Evolutionary conservation across 2,888 invertebrate species (phyloP).

Genomic region (Pardosa pseudoannulata): DNA sequence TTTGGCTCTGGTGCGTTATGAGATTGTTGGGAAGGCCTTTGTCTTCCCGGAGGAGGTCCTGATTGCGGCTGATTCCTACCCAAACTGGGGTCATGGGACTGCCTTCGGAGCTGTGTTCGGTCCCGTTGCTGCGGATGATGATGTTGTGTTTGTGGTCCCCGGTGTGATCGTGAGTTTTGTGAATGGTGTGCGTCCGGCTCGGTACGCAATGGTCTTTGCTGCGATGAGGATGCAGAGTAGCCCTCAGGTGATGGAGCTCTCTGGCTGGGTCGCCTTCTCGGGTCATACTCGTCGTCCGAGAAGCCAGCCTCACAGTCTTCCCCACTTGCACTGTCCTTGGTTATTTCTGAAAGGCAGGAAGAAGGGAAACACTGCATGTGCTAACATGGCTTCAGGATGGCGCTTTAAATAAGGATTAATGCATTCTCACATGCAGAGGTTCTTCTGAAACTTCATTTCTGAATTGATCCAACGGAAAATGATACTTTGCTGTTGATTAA

Average conservation of each 20-base stretch:
- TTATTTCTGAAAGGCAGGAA: slow-evolving; percentile 81
- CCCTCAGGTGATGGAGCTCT: slow-evolving; percentile 52
- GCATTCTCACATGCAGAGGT: neutral
- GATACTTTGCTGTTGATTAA: too few species aligned
- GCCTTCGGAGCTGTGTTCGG: slow-evolving; percentile 37
- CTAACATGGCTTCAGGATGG: neutral
- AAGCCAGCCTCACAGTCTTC: slow-evolving; percentile 75
- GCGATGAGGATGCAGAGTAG: slow-evolving; percentile 45
- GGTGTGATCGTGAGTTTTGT: slow-evolving; percentile 36
- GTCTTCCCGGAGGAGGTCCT: slow-evolving; percentile 20
- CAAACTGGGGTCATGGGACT: slow-evolving; percentile 33
- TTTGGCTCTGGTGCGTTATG: slow-evolving; percentile 31
- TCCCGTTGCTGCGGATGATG: slow-evolving; percentile 38
- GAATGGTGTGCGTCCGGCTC: slow-evolving; percentile 35
- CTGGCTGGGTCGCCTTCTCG: slow-evolving; percentile 32
- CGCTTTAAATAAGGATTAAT: neutral
- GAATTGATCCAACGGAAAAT: too few species aligned
- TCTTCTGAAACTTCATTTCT: neutral
- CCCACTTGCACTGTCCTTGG: slow-evolving; percentile 86
- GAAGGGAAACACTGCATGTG: neutral
- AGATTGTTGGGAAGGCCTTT: slow-evolving; percentile 8
- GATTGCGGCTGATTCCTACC: slow-evolving; percentile 35
- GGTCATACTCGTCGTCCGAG: slow-evolving; percentile 76
- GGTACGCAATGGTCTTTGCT: slow-evolving; percentile 46
- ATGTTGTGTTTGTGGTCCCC: slow-evolving; percentile 50